A percentile compares a stretch with the other conserved stretches of the same genome.
Conservation (phyloP, 2,888 invertebrate species). For the Lissocephala sabroskyi region DNA sequence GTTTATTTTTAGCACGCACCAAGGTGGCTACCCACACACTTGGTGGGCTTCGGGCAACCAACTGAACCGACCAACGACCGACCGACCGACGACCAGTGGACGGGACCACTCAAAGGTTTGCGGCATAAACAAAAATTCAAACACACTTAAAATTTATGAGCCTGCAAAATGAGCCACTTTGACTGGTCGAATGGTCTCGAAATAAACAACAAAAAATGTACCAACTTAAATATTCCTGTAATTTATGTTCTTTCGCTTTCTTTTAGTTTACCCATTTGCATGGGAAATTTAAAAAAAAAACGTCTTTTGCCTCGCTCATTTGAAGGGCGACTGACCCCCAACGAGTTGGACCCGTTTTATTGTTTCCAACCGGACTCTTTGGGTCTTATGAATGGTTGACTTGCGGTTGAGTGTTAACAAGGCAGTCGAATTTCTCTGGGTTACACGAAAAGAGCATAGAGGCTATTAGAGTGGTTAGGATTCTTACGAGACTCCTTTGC, state of each 20-base stretch:
- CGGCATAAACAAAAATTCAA: conserved; percentile 24
- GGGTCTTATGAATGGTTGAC: conserved; percentile 13
- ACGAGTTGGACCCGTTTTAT: too few species aligned
- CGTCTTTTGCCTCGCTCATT: too few species aligned
- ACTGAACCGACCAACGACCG: too few species aligned
- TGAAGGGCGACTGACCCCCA: too few species aligned
- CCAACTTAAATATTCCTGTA: neutral
- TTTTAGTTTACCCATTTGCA: conserved; percentile 14
- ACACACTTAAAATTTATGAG: conserved; percentile 22
- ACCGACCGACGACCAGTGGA: too few species aligned
- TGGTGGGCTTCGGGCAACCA: too few species aligned
- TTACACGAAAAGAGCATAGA: too few species aligned
- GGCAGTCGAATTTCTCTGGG: conserved; percentile 7
- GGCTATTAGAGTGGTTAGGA: too few species aligned
- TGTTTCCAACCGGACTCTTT: too few species aligned
- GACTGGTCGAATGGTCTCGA: conserved; percentile 7
- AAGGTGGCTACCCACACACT: neutral
- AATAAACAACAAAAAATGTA: too few species aligned
- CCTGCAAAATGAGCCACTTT: conserved; percentile 15
- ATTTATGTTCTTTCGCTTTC: conserved; percentile 12
- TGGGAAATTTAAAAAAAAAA: conserved; percentile 3
- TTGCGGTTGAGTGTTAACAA: conserved; percentile 25
- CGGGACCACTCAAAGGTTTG: conserved; percentile 2
- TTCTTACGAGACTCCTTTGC: too few species aligned
- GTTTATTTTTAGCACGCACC: conserved; percentile 30